Evolutionary conservation across 2,888 invertebrate genomes (phyloP).

Genomic region (Heliconius ethilla): DNA sequence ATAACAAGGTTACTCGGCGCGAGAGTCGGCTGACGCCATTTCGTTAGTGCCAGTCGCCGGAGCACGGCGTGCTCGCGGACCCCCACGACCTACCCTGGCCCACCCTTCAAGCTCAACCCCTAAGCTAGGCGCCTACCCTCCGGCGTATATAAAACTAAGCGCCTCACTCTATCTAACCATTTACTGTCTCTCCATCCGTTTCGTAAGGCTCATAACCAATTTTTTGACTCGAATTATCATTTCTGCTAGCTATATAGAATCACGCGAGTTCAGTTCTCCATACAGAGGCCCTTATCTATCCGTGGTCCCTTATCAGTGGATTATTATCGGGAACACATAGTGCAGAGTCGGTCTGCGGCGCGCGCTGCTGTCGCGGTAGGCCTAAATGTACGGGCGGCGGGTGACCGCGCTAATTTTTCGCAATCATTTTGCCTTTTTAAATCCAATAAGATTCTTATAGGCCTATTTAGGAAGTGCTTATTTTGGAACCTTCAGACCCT

Average conservation of each 20-base stretch:
- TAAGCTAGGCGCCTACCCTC: not conserved
- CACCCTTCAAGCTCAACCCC: slow-evolving; percentile 30
- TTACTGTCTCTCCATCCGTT: not conserved
- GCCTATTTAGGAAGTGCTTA: slow-evolving; percentile 68
- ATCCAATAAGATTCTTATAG: slow-evolving; percentile 79
- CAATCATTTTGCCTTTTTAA: slow-evolving; percentile 57
- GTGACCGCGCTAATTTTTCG: slow-evolving; percentile 69
- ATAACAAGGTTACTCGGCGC: slow-evolving; percentile 56
- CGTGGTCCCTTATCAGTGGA: slow-evolving; percentile 51
- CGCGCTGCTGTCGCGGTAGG: slow-evolving; percentile 56
- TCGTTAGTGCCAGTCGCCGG: slow-evolving; percentile 60
- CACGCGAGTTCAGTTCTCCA: slow-evolving; percentile 12
- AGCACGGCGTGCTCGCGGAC: slow-evolving; percentile 53
- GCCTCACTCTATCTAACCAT: not conserved
- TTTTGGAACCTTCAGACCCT: slow-evolving; percentile 50
- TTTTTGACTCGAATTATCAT: slow-evolving; percentile 1
- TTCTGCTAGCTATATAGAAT: slow-evolving; percentile 25
- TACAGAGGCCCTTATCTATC: slow-evolving; percentile 59
- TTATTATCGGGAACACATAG: slow-evolving; percentile 42
- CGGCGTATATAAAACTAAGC: slow-evolving; percentile 8
- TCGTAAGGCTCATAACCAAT: not conserved
- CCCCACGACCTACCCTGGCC: slow-evolving; percentile 38
- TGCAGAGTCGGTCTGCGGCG: slow-evolving; percentile 42
- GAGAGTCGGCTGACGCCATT: slow-evolving; percentile 60
- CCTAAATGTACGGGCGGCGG: slow-evolving; percentile 66